Conservation (phyloP, 2,113 vertebrate species). For the Lota lota region DNA sequence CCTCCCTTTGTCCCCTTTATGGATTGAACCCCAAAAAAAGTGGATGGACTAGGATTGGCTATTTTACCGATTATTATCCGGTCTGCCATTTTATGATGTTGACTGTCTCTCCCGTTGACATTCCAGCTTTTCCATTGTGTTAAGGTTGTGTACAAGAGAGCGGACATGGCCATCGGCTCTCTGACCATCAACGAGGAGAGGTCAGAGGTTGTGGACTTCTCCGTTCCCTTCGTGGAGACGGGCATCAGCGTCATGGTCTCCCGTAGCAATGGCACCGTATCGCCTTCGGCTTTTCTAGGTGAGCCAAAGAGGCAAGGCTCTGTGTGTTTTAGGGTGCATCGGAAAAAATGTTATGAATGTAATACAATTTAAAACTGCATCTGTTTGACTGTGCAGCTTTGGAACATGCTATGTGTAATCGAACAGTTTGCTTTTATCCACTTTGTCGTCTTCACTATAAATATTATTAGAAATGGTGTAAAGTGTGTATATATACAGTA, state of each 20-base stretch:
- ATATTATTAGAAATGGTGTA: too few species aligned
- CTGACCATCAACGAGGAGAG: slow-evolving; percentile 91
- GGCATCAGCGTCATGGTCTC: slow-evolving; percentile 93
- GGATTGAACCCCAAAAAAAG: background rate
- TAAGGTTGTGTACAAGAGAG: slow-evolving; percentile 86
- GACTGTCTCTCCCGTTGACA: slow-evolving; percentile 6
- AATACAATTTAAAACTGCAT: too few species aligned
- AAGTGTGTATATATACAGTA: too few species aligned
- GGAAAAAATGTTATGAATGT: too few species aligned
- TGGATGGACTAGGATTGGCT: slow-evolving; percentile 4
- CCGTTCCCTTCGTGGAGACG: slow-evolving; percentile 89
- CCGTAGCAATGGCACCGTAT: slow-evolving; percentile 89
- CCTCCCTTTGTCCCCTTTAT: background rate
- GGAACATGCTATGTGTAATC: too few species aligned
- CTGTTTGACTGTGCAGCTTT: too few species aligned
- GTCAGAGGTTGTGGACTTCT: slow-evolving; percentile 89
- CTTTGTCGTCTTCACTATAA: too few species aligned
- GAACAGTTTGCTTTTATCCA: too few species aligned
- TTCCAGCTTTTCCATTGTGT: slow-evolving; percentile 11
- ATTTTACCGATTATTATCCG: slow-evolving; percentile 8
- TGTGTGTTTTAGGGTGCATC: too few species aligned
- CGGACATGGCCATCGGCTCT: slow-evolving; percentile 92
- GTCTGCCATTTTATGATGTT: slow-evolving; percentile 16
- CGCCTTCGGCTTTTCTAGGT: slow-evolving; percentile 90
- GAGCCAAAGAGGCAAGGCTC: slow-evolving; percentile 31